Conservation (phyloP, 2,797 vertebrate genomes). For the Gorsachius magnificus region DNA sequence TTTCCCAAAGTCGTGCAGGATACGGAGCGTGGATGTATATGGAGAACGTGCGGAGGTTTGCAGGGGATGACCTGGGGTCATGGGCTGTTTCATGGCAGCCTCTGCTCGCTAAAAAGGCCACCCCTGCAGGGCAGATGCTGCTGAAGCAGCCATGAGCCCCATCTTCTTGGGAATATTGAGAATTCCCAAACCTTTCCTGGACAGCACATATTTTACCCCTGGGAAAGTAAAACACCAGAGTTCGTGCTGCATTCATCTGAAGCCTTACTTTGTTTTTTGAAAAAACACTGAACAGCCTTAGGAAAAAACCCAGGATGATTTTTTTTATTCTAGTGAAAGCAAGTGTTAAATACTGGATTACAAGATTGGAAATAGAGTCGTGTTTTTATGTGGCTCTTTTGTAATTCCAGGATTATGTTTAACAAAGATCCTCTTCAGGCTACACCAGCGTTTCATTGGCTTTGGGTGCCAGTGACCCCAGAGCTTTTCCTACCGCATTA, state of each 20-base stretch:
- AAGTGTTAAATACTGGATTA: constrained; percentile 12
- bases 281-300: not conserved
- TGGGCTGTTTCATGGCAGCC: not conserved
- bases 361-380: not conserved
- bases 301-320: not conserved
- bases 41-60: not conserved
- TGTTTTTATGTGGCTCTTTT: not conserved
- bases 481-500: not conserved
- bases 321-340: not conserved
- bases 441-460: not conserved
- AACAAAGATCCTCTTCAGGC: constrained; percentile 24
- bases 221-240: not conserved
- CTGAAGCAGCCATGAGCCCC: not conserved
- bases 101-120: not conserved
- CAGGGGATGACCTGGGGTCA: not conserved
- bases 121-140: not conserved
- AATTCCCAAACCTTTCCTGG: not conserved
- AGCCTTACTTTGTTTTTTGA: not conserved
- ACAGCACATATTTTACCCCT: not conserved
- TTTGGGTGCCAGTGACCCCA: not conserved
- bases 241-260: not conserved
- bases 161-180: not conserved
- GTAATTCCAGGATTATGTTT: not conserved
- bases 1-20: not conserved
- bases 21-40: not conserved